Evolutionary conservation across 2,113 vertebrate species (phyloP).

Genomic region (Candoia aspera): DNA sequence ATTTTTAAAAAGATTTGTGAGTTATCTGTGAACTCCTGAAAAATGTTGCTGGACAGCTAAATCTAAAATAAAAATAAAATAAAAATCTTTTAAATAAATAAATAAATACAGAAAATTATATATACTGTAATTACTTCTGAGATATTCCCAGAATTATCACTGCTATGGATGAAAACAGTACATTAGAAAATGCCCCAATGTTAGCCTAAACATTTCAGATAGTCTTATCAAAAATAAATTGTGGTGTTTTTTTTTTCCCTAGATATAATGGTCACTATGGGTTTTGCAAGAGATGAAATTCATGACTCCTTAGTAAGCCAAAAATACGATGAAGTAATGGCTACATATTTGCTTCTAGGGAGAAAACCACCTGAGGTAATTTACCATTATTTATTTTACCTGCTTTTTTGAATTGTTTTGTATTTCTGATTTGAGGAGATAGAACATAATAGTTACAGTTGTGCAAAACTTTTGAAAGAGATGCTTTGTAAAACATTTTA

Average conservation of each 20-base stretch:
- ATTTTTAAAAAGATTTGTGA: not conserved
- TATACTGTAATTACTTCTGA: not conserved
- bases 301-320: slow-evolving; percentile 89
- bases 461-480: not conserved
- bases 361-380: slow-evolving; percentile 95
- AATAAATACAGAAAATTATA: not conserved
- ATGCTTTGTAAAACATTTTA: not conserved
- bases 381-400: slow-evolving; percentile 24
- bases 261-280: slow-evolving; percentile 99
- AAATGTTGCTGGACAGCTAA: not conserved
- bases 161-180: not conserved
- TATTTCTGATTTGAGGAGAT: not conserved
- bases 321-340: slow-evolving; percentile 98
- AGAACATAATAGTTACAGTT: not conserved
- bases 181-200: not conserved
- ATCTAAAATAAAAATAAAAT: not conserved
- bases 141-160: not conserved
- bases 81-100: not conserved
- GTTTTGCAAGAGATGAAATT: slow-evolving; percentile 95
- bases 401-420: not conserved
- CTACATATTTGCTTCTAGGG: slow-evolving; percentile 93
- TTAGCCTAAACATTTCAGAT: not conserved
- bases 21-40: not conserved
- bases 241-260: slow-evolving; percentile 29
- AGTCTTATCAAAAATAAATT: not conserved